phyloP scores from a whole-genome alignment of 2,888 invertebrate species.

The Drosophila kanekoi region DNA sequence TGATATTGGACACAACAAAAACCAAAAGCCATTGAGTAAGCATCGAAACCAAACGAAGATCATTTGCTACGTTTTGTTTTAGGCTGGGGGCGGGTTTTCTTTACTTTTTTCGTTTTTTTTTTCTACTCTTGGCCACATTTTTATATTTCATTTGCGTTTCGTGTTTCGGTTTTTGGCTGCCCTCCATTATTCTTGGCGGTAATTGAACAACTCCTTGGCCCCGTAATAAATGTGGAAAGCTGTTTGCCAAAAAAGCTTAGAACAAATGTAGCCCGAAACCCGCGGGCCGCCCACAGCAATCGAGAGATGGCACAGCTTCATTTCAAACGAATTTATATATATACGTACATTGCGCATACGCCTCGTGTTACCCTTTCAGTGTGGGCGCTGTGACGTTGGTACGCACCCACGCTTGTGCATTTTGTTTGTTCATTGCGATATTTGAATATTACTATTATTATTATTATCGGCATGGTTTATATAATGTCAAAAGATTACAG shows the following conservation, averaged over 20 bases:
- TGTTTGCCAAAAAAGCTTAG: constrained; percentile 66
- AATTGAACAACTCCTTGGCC: constrained; percentile 71
- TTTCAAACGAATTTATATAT: constrained; percentile 46
- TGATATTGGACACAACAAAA: constrained; percentile 45
- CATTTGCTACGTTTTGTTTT: constrained; percentile 49
- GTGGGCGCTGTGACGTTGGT: background rate
- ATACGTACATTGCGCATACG: constrained; percentile 51
- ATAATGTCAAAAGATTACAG: constrained; percentile 34
- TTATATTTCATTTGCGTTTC: constrained; percentile 56
- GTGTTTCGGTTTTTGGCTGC: constrained; percentile 47
- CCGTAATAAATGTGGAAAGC: constrained; percentile 65
- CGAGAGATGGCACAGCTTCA: constrained; percentile 59
- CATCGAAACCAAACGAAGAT: constrained; percentile 69
- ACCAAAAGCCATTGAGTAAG: constrained; percentile 53
- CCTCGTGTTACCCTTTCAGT: constrained; percentile 33
- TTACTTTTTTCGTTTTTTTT: background rate
- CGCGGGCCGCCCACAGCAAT: constrained; percentile 38
- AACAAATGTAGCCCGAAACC: constrained; percentile 59
- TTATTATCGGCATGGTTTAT: constrained; percentile 30
- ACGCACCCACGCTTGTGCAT: background rate
- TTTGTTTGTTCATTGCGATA: constrained; percentile 30
- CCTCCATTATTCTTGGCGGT: constrained; percentile 78
- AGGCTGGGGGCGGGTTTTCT: constrained; percentile 12
- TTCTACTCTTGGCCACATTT: constrained; percentile 33
- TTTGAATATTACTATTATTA: constrained; percentile 45